Evolutionary conservation across 2,113 vertebrate genomes (phyloP).

Genomic region (Cheirogaleus medius): DNA sequence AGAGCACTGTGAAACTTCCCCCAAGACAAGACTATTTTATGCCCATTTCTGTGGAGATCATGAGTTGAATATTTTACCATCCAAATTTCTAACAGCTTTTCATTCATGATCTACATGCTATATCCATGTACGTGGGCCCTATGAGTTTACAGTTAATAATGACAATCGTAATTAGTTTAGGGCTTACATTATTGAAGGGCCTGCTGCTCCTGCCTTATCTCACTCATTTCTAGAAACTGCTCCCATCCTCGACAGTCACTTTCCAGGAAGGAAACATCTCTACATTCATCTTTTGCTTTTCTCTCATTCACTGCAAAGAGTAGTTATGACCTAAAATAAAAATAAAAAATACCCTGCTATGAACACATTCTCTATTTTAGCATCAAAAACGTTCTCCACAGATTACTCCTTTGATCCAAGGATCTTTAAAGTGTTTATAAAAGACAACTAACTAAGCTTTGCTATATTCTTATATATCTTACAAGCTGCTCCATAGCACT

Average conservation of each 20-base stretch:
- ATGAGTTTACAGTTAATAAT: neutral
- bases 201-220: neutral
- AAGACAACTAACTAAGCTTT: constrained; percentile 39
- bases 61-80: neutral
- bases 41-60: neutral
- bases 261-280: neutral
- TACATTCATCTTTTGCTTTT: neutral
- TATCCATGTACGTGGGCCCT: neutral
- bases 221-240: neutral
- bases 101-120: neutral
- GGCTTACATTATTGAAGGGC: neutral
- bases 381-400: neutral
- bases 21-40: neutral
- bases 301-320: neutral
- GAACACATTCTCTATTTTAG: neutral
- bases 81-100: neutral
- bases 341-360: constrained; percentile 9
- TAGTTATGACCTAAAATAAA: neutral
- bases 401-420: neutral
- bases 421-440: constrained; percentile 32
- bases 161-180: neutral
- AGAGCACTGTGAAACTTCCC: neutral
- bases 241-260: neutral
- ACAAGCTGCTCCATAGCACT: neutral
- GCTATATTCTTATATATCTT: neutral